These are phyloP conservation scores for Hypselothyrea guttata DNA, from an alignment of 2,888 invertebrate species.

Conservation along the genomic window DNA sequence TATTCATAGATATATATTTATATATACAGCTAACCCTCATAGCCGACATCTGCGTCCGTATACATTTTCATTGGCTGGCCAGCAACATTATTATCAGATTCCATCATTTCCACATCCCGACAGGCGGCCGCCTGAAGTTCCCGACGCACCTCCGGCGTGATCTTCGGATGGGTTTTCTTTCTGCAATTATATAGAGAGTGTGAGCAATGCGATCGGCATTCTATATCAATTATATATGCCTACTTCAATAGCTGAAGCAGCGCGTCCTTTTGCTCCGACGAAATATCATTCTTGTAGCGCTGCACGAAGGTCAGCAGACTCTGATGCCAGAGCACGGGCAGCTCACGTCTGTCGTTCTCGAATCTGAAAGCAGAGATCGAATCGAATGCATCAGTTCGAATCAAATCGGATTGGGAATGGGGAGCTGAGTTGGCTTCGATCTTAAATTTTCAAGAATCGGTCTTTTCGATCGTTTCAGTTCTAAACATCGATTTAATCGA, in stretches of 20 bases:
- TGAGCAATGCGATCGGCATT: too few relatives aligned
- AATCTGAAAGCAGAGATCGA: slow-evolving; percentile 87
- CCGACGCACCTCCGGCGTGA: slow-evolving; percentile 90
- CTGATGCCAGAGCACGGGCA: slow-evolving; percentile 99
- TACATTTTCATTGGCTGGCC: slow-evolving; percentile 67
- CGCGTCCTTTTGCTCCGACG: slow-evolving; percentile 94
- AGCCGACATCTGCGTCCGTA: slow-evolving; percentile 76
- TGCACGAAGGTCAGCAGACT: slow-evolving; percentile 96
- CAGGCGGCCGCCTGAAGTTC: slow-evolving; percentile 93
- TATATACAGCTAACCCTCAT: slow-evolving; percentile 43
- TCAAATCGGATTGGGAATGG: too few relatives aligned
- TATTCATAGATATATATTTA: too few relatives aligned
- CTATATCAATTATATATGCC: too few relatives aligned
- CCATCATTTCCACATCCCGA: slow-evolving; percentile 87
- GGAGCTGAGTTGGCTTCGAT: too few relatives aligned
- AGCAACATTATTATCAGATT: slow-evolving; percentile 63
- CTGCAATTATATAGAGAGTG: slow-evolving; percentile 40
- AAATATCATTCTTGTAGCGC: slow-evolving; percentile 97
- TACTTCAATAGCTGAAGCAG: slow-evolving; percentile 88
- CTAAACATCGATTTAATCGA: too few relatives aligned
- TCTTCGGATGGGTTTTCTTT: slow-evolving; percentile 82
- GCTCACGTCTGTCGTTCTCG: slow-evolving; percentile 89
- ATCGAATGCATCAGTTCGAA: too few relatives aligned
- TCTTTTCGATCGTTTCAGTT: too few relatives aligned
- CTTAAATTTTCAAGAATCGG: too few relatives aligned